Percentiles rank a stretch among this genome's conserved stretches.
Conservation (phyloP, 2,888 invertebrate genomes). For the Dasysyrphus albostriatus region DNA sequence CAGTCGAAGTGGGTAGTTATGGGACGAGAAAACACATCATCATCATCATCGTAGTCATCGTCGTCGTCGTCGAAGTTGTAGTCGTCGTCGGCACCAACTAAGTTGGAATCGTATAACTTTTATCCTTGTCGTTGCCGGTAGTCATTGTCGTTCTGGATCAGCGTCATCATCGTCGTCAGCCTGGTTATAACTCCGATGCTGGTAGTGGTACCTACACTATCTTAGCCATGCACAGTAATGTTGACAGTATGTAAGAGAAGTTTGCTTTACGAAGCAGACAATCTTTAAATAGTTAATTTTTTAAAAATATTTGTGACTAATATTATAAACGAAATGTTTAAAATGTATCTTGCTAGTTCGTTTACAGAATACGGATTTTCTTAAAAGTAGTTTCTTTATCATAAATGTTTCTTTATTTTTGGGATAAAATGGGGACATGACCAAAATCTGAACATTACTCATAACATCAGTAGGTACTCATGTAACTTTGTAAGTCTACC, state of each 20-base stretch:
- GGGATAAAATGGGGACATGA: no score
- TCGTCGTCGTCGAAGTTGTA: slow-evolving; percentile 14
- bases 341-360: background rate
- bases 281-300: background rate
- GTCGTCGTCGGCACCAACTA: slow-evolving; percentile 38
- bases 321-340: background rate
- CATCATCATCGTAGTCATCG: slow-evolving; percentile 45
- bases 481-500: no score
- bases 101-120: slow-evolving; percentile 61
- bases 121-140: slow-evolving; percentile 49
- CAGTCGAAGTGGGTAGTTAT: slow-evolving; percentile 40
- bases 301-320: background rate
- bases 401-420: no score
- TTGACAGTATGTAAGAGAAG: slow-evolving; percentile 64
- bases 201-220: slow-evolving; percentile 29
- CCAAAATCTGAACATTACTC: no score
- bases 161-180: slow-evolving; percentile 52
- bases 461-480: no score
- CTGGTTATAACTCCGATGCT: slow-evolving; percentile 68
- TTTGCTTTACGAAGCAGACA: slow-evolving; percentile 32
- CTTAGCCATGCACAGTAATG: slow-evolving; percentile 20
- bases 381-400: background rate
- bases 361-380: background rate
- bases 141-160: slow-evolving; percentile 61
- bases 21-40: slow-evolving; percentile 53